These are phyloP conservation scores for Luscinia luscinia DNA, from an alignment of 2,797 vertebrate species.

Conservation along the genomic window DNA sequence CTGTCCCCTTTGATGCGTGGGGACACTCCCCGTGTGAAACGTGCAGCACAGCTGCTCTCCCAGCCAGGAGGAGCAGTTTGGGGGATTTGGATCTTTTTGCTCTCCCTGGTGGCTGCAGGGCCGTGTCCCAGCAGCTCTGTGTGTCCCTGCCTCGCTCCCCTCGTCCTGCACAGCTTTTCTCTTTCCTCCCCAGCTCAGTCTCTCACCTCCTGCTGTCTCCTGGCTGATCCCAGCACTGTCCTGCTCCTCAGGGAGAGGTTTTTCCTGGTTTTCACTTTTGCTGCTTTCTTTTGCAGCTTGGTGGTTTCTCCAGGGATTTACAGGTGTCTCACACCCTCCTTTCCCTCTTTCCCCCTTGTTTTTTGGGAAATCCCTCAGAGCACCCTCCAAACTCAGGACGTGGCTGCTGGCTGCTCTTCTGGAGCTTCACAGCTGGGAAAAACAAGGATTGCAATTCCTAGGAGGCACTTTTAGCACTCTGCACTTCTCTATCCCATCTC, in stretches of 20 bases:
- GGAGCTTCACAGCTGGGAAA: not conserved
- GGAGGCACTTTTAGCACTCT: not conserved
- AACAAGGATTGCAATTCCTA: accelerated
- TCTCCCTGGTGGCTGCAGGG: not conserved
- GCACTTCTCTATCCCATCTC: accelerated
- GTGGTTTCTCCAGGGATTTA: not conserved
- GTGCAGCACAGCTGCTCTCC: not conserved
- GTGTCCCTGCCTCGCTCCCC: no score
- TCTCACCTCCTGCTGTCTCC: not conserved
- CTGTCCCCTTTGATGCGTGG: constrained; percentile 41
- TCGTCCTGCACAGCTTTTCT: not conserved
- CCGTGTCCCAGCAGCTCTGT: not conserved
- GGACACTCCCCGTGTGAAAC: accelerated
- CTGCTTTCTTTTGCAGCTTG: not conserved
- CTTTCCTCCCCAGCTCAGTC: not conserved
- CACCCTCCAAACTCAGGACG: accelerated
- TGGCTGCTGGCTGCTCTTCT: not conserved
- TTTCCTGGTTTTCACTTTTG: not conserved
- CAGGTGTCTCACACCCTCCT: not conserved
- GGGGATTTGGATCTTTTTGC: not conserved
- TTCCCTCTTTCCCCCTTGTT: not conserved
- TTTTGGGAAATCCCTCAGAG: not conserved
- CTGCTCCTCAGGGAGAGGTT: not conserved
- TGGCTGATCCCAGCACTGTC: not conserved
- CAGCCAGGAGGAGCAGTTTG: accelerated